Evolutionary conservation across 2,113 vertebrate species (phyloP).

Genomic region (Numenius arquata): DNA sequence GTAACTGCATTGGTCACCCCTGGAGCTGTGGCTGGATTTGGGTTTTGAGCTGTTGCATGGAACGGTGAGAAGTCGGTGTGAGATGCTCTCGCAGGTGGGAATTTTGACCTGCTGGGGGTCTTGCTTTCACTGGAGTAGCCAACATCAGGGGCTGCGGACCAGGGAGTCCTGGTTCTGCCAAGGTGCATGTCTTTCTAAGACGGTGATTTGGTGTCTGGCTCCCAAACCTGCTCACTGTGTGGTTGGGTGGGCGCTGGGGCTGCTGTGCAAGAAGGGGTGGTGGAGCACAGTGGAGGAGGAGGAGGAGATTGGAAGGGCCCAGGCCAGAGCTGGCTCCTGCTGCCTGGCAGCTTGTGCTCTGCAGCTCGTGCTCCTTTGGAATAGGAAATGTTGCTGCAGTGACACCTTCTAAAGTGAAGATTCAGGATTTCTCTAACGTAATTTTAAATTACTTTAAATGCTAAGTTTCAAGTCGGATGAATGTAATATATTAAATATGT

Average conservation of each 20-base stretch:
- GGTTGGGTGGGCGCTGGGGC: not conserved
- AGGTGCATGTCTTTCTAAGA: fast-evolving
- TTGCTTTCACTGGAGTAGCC: not conserved
- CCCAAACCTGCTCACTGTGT: not conserved
- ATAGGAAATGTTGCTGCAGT: not conserved
- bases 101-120: not conserved
- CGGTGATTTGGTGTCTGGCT: not conserved
- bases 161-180: not conserved
- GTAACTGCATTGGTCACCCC: not conserved
- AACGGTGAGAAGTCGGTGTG: not conserved
- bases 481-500: not conserved
- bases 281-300: not conserved
- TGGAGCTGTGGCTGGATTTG: not conserved
- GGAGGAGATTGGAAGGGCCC: not conserved
- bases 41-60: not conserved
- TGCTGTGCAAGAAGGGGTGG: not conserved
- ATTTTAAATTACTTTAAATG: not conserved
- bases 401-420: not conserved
- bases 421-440: not conserved
- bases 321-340: not conserved
- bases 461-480: not conserved
- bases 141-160: not conserved
- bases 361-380: not conserved
- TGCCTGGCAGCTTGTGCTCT: not conserved
- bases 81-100: not conserved